Base-by-base conservation (phyloP, 2,888 invertebrate species). In the Siphonodentalium dalli region DNA sequence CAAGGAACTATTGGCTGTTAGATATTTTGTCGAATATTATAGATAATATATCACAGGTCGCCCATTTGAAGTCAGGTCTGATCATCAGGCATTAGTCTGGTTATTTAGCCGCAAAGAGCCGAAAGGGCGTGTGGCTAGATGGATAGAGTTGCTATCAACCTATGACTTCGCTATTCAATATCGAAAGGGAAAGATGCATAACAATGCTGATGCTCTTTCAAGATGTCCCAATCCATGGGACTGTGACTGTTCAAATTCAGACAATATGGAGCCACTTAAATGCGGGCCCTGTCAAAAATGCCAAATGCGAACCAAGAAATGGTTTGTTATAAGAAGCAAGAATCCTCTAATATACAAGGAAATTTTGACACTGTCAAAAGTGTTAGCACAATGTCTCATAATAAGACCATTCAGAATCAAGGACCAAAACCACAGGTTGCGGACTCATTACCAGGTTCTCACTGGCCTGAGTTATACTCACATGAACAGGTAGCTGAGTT, bases 151-250 rank as follows among this genome's bases (percentile, higher is more conserved):
- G n/a, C 33, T 55, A 9, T 38, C 46, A 5, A 28, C 39, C 2
- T 58, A 46, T 41, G 45, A 55, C 15, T 61, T 58, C 39, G 26
- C 7, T 1, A 49, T 58, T 24, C 51, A 55, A 26, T 45, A 55
- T 40, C 35, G 54, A 23, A 37, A 39, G 3, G 61, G 58, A 8
- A 41, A 21, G 18, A 61, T 58, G 27, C 54, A 58, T 37, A 28
- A 38, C 1, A 50, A 61, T 31, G 58, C 57, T 23, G 61, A 58
- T 31, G 46, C 50, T 1, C 15, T 59, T 34, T 51, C 51, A 0
- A 42, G 60, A 15, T 48, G 48, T 24, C 13, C 27, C 3, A 26
- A 37, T n/a, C 54, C 49, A 2, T 15, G 15, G n/a, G 41, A 49
- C 27, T 49, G 49, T 13, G 34, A 18, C 2, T 49, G 49, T 24